Conservation (phyloP, 2,113 vertebrate genomes). For the Chelonoidis abingdonii region DNA sequence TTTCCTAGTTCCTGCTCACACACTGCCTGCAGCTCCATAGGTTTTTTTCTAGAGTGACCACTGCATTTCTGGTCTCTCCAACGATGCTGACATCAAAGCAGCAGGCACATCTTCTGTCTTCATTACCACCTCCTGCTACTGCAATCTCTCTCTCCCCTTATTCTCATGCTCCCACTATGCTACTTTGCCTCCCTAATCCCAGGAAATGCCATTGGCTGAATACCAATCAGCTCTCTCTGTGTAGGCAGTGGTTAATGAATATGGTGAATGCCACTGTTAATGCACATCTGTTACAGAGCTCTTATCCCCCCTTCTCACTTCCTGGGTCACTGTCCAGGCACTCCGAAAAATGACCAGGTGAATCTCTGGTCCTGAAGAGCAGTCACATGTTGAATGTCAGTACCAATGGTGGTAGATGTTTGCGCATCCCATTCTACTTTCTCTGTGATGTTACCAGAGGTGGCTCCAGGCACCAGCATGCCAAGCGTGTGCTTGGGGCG, state of each 20-base stretch:
- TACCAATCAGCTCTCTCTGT: background rate
- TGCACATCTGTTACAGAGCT: background rate
- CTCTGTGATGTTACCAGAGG: background rate
- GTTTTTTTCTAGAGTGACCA: background rate
- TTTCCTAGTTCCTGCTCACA: background rate
- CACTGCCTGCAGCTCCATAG: background rate
- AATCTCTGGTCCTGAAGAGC: background rate
- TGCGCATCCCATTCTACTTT: slow-evolving; percentile 37
- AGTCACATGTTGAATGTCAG: background rate
- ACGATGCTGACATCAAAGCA: background rate
- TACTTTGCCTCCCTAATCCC: background rate
- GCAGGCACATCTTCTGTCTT: background rate
- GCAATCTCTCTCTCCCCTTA: background rate
- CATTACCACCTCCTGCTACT: background rate
- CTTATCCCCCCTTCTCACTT: slow-evolving; percentile 15
- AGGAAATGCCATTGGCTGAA: background rate
- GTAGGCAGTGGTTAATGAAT: accelerated
- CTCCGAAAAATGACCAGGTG: background rate
- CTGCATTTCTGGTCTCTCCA: background rate
- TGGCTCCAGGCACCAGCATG: too few species aligned
- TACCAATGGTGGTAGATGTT: background rate
- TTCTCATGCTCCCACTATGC: background rate
- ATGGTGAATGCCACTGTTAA: background rate
- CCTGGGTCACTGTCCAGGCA: background rate
- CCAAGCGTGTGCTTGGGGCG: too few species aligned